Percentiles rank a stretch among this genome's conserved stretches.
Conservation (phyloP, 2,888 invertebrate genomes). For the Cecidostiba fungosa region DNA sequence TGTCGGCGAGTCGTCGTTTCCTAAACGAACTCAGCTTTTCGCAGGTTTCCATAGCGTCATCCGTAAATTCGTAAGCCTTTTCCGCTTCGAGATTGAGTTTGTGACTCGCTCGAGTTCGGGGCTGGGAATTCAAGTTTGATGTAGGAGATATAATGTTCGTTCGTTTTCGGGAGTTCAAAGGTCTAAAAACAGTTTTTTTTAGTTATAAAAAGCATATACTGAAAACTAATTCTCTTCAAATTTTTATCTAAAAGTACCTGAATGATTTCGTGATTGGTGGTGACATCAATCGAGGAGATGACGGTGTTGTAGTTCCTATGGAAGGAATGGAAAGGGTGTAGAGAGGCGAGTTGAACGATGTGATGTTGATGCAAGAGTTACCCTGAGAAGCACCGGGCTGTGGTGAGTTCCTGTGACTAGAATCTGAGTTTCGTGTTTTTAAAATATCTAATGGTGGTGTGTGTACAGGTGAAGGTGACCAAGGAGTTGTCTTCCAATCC, state of each 20-base stretch:
- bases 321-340: conserved; percentile 76
- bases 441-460: conserved; percentile 78
- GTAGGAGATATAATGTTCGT: conserved; percentile 75
- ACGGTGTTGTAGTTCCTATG: conserved; percentile 75
- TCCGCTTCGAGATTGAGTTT: conserved; percentile 82
- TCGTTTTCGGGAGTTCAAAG: conserved; percentile 75
- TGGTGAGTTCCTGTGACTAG: conserved; percentile 77
- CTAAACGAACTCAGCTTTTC: conserved; percentile 93
- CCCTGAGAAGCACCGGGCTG: conserved; percentile 76
- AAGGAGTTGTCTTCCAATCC: conserved; percentile 73
- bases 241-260: conserved; percentile 43
- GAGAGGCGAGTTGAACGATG: conserved; percentile 75
- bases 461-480: conserved; percentile 73
- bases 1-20: conserved; percentile 92
- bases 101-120: conserved; percentile 74
- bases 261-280: conserved; percentile 74
- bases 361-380: conserved; percentile 68
- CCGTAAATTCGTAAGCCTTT: conserved; percentile 92
- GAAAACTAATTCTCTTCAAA: not conserved
- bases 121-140: conserved; percentile 70
- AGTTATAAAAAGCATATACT: not conserved
- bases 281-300: conserved; percentile 77
- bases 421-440: conserved; percentile 77
- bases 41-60: conserved; percentile 90
- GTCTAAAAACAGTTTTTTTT: conserved; percentile 66